A percentile compares a stretch with the other conserved stretches of the same genome.
phyloP scores from a whole-genome alignment of 2,888 invertebrate species.

The Tetranychus truncatus region DNA sequence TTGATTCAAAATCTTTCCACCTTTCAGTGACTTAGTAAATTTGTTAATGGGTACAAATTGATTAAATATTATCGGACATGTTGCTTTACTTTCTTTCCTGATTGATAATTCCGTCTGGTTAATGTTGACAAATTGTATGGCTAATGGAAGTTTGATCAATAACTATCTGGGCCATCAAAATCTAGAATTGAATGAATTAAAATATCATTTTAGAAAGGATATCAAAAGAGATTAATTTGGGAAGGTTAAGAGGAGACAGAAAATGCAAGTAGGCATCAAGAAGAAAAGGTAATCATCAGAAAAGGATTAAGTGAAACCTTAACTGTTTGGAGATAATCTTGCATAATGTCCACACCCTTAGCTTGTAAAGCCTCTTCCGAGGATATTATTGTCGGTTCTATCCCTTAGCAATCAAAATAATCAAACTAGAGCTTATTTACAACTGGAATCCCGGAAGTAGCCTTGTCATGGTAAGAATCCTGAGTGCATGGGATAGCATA shows the following conservation, averaged over 20 bases:
- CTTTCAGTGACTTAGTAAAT: not conserved
- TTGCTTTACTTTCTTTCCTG: not conserved
- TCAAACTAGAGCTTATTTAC: not conserved
- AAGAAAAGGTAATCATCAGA: not conserved
- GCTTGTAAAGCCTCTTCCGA: not conserved
- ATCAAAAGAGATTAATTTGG: not conserved
- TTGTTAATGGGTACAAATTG: too few relatives aligned
- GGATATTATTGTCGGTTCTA: not conserved
- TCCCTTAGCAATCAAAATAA: not conserved
- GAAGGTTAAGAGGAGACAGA: not conserved
- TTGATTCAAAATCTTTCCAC: not conserved
- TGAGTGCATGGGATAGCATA: not conserved
- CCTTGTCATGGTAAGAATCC: not conserved
- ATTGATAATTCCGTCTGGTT: not conserved
- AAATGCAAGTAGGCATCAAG: not conserved
- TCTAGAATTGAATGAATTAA: too few relatives aligned
- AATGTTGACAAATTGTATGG: not conserved
- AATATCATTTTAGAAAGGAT: not conserved
- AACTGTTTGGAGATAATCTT: not conserved
- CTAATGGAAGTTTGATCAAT: not conserved
- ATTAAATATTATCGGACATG: not conserved
- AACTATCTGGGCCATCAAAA: too few relatives aligned
- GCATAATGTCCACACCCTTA: not conserved
- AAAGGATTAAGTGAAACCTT: not conserved
- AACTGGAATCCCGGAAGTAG: not conserved